Percentiles rank a stretch among this genome's conserved stretches.
Conservation (phyloP, 2,113 vertebrate species). For the Erythrocercus mccallii region DNA sequence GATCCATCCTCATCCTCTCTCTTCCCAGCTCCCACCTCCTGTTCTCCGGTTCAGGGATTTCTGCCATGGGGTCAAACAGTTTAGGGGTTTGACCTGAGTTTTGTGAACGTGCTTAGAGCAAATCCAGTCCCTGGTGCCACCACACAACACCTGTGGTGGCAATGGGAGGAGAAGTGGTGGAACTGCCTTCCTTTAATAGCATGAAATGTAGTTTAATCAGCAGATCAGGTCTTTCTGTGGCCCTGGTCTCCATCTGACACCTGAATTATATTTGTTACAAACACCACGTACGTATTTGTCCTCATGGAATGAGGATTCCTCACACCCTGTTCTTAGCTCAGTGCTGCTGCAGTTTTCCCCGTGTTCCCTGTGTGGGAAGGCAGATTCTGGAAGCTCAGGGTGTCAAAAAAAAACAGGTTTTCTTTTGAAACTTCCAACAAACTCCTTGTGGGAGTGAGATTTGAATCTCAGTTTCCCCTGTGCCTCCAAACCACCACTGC, state of each 20-base stretch:
- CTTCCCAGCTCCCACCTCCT: fast-evolving
- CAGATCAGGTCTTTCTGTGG: background rate
- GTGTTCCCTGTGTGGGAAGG: background rate
- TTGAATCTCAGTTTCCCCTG: background rate
- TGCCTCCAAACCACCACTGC: background rate
- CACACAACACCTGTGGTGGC: fast-evolving
- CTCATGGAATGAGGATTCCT: background rate
- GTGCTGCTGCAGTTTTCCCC: background rate
- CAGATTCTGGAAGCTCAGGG: background rate
- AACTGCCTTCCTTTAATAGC: background rate
- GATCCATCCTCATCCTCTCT: background rate
- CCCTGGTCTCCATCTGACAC: background rate
- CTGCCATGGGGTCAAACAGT: background rate
- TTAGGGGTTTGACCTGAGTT: background rate
- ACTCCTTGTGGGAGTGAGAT: background rate
- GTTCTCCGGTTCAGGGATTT: background rate
- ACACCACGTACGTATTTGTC: background rate
- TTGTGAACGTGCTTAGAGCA: fast-evolving
- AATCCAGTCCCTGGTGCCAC: background rate
- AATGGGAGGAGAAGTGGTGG: background rate
- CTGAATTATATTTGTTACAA: background rate
- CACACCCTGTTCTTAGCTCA: background rate
- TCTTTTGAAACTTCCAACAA: background rate
- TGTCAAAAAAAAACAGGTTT: background rate
- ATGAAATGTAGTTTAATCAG: fast-evolving